Base-by-base conservation (phyloP, 1,140 invertebrate species). In the Lasioglossum baleicum region DNA sequence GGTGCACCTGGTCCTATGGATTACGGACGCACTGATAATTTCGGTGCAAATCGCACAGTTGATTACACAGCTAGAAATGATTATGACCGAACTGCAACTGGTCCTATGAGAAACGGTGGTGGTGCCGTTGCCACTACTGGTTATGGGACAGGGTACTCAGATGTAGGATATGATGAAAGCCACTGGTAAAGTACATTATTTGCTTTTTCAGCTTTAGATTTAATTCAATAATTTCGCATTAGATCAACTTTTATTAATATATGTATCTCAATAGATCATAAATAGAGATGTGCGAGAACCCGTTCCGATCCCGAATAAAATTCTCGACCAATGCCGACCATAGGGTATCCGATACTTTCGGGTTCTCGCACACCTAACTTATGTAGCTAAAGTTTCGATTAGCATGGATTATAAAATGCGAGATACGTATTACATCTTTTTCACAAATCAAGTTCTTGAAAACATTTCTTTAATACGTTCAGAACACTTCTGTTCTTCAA, bases 101-200 rank as follows among this genome's bases (percentile, higher is more conserved):
- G 92, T 31, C 92, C 92, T 8, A 93, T 93, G 91, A 90, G 92
- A 80, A 93, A 93, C 35, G 92, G 92, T n/a, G 91, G 91, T 70
- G 90, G 90, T 10, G 88, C 90, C 1, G 91, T 92, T 26, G 90
- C 92, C 61, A 87, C 89, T 15, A 91, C 91, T 44, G 92, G 91
- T 8, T 93, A 93, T 75, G 91, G 91, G 17, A 88, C 89, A 81
- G 92, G 92, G 64, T 93, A 93, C 77, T 88, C 89, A 44, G 92
- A 93, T 81, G 90, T 92, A 76, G 92, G 92, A 89, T 93, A 92
- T 86, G 90, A 87, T 83, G 86, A 88, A 79, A 87, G 83, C 31
- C 86, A 88, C 48, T 88, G 86, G 85, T 87, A 85, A 81, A 56
- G 71, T 83, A 56, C 40, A 63, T 80, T 72, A 69, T 60, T 72